A percentile compares a stretch with the other conserved stretches of the same genome.
These are phyloP conservation scores for Peucedramus taeniatus DNA, from an alignment of 2,113 vertebrate genomes.

Conservation along the genomic window DNA sequence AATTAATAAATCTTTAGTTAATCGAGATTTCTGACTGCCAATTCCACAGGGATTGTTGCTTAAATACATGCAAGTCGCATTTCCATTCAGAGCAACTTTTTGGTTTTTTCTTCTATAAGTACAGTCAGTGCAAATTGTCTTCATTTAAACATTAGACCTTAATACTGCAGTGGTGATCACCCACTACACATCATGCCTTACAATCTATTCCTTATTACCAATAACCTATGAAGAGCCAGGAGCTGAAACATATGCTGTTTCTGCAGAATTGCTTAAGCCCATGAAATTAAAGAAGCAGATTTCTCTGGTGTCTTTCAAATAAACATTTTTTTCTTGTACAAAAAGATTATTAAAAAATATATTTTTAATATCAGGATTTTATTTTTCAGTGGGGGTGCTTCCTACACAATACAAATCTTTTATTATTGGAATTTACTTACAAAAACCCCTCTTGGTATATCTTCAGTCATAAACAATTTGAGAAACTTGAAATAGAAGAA, in stretches of 20 bases:
- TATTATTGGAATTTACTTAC: neutral
- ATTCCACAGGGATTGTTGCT: conserved; percentile 57
- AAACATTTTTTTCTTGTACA: neutral
- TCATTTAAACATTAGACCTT: neutral
- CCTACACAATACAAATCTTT: neutral
- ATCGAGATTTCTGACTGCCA: conserved; percentile 63
- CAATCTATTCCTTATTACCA: neutral
- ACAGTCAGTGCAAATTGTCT: neutral
- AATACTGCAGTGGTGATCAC: neutral
- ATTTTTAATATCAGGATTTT: neutral
- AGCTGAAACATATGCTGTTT: neutral
- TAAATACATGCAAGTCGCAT: conserved; percentile 55
- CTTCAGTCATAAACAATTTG: neutral
- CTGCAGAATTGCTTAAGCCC: neutral
- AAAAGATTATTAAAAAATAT: neutral
- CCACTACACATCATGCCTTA: neutral
- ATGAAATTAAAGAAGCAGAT: neutral
- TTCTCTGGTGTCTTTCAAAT: neutral
- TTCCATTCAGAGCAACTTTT: conserved; percentile 49
- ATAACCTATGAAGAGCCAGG: neutral
- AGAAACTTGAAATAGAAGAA: neutral
- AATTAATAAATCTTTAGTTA: conserved; percentile 70
- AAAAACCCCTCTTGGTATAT: neutral
- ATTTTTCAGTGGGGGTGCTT: neutral
- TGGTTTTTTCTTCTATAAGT: conserved; percentile 7